Evolutionary conservation across 1,140 invertebrate genomes (phyloP), one percentile per base, ranked within the genome.

Genomic region (Drosophila lowei): DNA sequence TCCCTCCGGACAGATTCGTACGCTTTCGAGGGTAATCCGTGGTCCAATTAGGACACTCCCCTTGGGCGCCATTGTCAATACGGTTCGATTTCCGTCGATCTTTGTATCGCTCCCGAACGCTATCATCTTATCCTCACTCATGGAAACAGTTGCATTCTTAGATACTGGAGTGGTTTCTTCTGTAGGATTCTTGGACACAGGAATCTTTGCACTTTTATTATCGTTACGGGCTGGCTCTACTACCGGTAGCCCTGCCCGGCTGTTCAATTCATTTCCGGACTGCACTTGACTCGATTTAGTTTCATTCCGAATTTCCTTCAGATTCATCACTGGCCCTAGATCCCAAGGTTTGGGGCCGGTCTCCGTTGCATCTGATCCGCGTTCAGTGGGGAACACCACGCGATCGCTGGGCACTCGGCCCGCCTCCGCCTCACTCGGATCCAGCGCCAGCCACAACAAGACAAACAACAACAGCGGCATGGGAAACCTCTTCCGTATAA

Each of bases 21-120:
- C 6, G 2, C 77, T 50, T 7, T 81, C 81, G 23, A 86, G 66
- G 9, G 63, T 59, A 34, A 81, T 75, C 15, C 81, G 65, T 1
- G 73, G 77, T n/a, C 52, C 56, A 23, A 86, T 46, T 6, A 53
- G 21, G 16, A 49, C 9, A 11, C 2, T 28, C 6, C 7, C 6
- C 8, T 28, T 18, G 13, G 5, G 15, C 2, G 23, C 11, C 9
- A 52, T 0, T 9, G 28, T 8, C 3, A 15, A 0, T n/a, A 48
- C 49, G 0, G 16, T 42, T 18, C 16, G 21, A 23, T 58, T 55
- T 49, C 72, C 62, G 11, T 30, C 16, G 30, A 38, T n/a, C 11
- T 23, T 48, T 21, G 43, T 4, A 3, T 62, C 61, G 6, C 7
- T 59, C n/a, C 5, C 15, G 8, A 54, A 68, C 4, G 44, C 47